Evolutionary conservation across 2,797 vertebrate genomes (phyloP).

Genomic region (Syngnathus rostellatus): DNA sequence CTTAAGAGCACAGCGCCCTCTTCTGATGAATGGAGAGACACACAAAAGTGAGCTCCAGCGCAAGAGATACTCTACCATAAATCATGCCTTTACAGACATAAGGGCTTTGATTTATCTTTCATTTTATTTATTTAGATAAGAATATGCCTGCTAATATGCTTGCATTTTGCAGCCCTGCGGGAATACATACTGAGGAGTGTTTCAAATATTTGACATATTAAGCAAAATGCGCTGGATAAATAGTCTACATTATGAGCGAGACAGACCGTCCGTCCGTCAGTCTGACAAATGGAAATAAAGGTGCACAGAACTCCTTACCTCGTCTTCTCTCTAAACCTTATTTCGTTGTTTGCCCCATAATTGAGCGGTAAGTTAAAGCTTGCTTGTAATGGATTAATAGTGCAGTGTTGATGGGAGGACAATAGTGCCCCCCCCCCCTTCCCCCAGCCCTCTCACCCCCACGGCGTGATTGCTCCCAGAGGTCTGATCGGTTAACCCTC

Average conservation of each 20-base stretch:
- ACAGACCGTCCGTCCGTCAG: too few species aligned
- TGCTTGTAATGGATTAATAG: conserved; percentile 30
- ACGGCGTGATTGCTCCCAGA: conserved; percentile 24
- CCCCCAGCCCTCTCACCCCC: conserved; percentile 1
- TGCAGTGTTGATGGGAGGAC: conserved; percentile 18
- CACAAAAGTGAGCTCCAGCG: not conserved
- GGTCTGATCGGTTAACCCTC: conserved; percentile 56
- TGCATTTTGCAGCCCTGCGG: not conserved
- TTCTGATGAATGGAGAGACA: conserved; percentile 36
- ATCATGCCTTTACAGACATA: not conserved
- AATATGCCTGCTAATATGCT: not conserved
- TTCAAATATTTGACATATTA: not conserved
- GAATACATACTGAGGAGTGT: not conserved
- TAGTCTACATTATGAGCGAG: too few species aligned
- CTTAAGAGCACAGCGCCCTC: conserved; percentile 54
- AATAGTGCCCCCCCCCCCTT: conserved; percentile 11
- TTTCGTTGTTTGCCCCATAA: conserved; percentile 3
- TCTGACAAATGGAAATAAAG: not conserved
- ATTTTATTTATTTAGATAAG: not conserved
- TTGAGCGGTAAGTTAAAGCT: conserved; percentile 32
- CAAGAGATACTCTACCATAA: not conserved
- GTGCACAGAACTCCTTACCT: not conserved
- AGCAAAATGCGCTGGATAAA: too few species aligned
- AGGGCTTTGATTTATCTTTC: too few species aligned
- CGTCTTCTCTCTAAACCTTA: not conserved